phyloP scores from a whole-genome alignment of 2,888 invertebrate species.

The Chrysina gloriosa region DNA sequence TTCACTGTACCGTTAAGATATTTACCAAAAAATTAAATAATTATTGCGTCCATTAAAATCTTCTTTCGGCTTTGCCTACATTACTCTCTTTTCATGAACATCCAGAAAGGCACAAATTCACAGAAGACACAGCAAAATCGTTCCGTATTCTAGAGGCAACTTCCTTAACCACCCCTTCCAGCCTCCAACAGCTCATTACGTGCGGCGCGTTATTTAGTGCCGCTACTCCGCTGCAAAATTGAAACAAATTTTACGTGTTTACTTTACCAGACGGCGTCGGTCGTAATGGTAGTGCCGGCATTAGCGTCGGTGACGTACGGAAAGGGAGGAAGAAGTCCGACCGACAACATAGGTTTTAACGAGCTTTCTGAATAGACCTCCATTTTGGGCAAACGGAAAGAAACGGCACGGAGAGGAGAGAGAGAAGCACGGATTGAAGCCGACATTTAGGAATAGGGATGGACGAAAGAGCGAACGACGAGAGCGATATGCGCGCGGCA shows the following conservation, averaged over 20 bases:
- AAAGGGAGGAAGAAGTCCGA: not conserved
- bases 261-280: slow-evolving; percentile 27
- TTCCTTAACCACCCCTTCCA: slow-evolving; percentile 17
- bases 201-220: slow-evolving; percentile 33
- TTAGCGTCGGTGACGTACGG: not conserved
- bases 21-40: no score
- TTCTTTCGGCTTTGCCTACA: no score
- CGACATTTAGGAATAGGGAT: not conserved
- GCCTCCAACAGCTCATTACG: slow-evolving; percentile 29
- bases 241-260: slow-evolving; percentile 40
- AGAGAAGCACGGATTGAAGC: not conserved
- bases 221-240: slow-evolving; percentile 35
- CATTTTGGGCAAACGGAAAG: slow-evolving; percentile 14
- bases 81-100: not conserved
- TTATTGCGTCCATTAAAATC: no score
- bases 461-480: not conserved
- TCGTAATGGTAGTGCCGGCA: not conserved
- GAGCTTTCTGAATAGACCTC: slow-evolving; percentile 31
- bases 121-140: not conserved
- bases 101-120: slow-evolving; percentile 1
- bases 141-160: slow-evolving; percentile 13
- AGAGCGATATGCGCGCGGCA: not conserved
- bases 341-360: slow-evolving; percentile 24
- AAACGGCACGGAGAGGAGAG: slow-evolving; percentile 4
- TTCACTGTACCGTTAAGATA: no score